Conservation (phyloP, 2,113 vertebrate species). For the Regulus satrapa region DNA sequence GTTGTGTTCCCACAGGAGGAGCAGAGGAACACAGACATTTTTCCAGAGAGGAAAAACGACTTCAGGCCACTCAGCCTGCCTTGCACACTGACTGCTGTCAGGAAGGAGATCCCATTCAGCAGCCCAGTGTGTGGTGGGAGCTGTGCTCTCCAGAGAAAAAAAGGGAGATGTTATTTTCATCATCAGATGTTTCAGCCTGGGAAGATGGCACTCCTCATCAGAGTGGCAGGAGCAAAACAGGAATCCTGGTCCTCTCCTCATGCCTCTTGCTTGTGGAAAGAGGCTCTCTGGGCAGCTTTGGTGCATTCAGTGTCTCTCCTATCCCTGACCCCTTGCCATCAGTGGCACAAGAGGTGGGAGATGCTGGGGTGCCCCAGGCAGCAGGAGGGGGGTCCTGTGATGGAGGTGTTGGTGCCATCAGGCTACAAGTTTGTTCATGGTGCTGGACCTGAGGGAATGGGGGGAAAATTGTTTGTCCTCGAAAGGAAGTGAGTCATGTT, state of each 20-base stretch:
- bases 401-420: rapidly evolving
- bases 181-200: not conserved
- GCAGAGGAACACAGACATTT: no score
- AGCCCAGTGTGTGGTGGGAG: rapidly evolving
- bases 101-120: not conserved
- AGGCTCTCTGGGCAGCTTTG: not conserved
- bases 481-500: not conserved
- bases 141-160: not conserved
- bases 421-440: not conserved
- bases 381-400: not conserved
- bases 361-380: not conserved
- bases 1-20: not conserved
- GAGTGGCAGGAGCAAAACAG: not conserved
- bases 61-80: not conserved
- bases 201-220: not conserved
- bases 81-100: not conserved
- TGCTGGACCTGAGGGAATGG: not conserved
- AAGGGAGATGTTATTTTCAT: not conserved
- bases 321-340: not conserved
- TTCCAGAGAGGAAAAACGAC: not conserved
- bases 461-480: not conserved
- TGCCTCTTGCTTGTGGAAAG: not conserved
- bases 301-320: not conserved
- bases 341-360: not conserved
- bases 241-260: rapidly evolving